Base-by-base conservation (phyloP, 2,113 vertebrate species). In the Phrynosoma platyrhinos region DNA sequence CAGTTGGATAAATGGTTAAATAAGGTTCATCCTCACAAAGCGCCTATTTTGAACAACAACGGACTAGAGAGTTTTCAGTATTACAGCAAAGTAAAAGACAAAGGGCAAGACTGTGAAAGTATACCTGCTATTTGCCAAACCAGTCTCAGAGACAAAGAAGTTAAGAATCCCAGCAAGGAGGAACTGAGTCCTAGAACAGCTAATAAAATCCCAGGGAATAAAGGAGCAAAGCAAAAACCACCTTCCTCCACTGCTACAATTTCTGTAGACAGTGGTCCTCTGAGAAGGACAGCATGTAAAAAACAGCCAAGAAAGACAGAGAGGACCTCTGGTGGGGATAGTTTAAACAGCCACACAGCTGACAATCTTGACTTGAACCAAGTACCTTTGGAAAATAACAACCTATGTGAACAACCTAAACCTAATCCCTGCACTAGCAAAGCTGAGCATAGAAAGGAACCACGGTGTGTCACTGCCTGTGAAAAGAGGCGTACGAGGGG, bases 1-100 rank as follows among this genome's bases (percentile, higher is more conserved):
- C 98, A 99, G 94, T 95, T 99, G 96, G 98, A 99, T 96, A 98
- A 98, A 96, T 99, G 98, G 98, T 96, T 99, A 80, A 98, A 98
- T 92, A 99, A 98, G 89, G 97, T 98, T n/a, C 97, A 96, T 71
- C 94, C 97, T 0, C 97, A 96, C 90, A 98, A 98, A 94, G 98
- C 97, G 1, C 95, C 96, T 79, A 95, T 96, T 89, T 93, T 97
- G 91, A 97, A 96, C 91, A 96, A 97, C 71, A 96, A 97, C 86
- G 93, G 92, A 3, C 93, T 95, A 14, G 96, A 97, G 14, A 75
- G 94, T 58, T 92, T 86, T n/a, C 92, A 94, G 3, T 97, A 95
- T 94, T 96, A 96, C 10, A 21, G 92, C 5, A 89, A 87, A 0
- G 90, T 89, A 75, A 97, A 97, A 84, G 94, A 53, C 0, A 92